A percentile compares a stretch with the other conserved stretches of the same genome.
Evolutionary conservation across 2,888 invertebrate genomes (phyloP).

Genomic region (Octonoba sinensis): DNA sequence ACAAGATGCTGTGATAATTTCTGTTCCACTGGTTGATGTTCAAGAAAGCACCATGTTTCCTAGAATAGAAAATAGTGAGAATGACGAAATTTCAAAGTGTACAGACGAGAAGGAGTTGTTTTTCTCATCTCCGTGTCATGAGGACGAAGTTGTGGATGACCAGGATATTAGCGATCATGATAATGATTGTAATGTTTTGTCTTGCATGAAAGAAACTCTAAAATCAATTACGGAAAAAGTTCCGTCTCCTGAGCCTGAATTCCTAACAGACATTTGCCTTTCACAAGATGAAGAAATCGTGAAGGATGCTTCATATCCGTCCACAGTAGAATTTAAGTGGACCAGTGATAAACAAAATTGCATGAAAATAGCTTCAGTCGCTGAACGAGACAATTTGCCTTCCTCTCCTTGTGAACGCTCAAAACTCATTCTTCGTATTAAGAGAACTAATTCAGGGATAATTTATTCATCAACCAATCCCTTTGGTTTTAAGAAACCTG

Average conservation of each 20-base stretch:
- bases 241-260: slow-evolving; percentile 20
- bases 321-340: slow-evolving; percentile 52
- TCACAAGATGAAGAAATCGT: not conserved
- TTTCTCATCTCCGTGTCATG: no score
- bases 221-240: slow-evolving; percentile 48
- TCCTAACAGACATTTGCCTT: slow-evolving; percentile 2
- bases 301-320: slow-evolving; percentile 49
- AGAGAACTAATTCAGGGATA: slow-evolving; percentile 43
- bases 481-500: slow-evolving; percentile 14
- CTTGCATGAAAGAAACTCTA: slow-evolving; percentile 41
- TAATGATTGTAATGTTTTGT: not conserved
- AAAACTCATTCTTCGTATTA: slow-evolving; percentile 65
- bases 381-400: slow-evolving; percentile 41
- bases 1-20: slow-evolving; percentile 43
- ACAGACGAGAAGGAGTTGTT: slow-evolving; percentile 12
- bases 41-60: slow-evolving; percentile 12
- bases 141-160: no score
- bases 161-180: no score
- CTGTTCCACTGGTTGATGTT: slow-evolving; percentile 20
- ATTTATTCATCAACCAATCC: slow-evolving; percentile 46
- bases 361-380: slow-evolving; percentile 31
- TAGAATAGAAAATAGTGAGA: slow-evolving; percentile 15
- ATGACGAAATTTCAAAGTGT: not conserved
- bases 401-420: slow-evolving; percentile 51
- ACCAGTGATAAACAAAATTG: slow-evolving; percentile 26